Percentiles rank a stretch among this genome's conserved stretches.
Evolutionary conservation across 2,797 vertebrate genomes (phyloP).

Genomic region (Momotus momota): DNA sequence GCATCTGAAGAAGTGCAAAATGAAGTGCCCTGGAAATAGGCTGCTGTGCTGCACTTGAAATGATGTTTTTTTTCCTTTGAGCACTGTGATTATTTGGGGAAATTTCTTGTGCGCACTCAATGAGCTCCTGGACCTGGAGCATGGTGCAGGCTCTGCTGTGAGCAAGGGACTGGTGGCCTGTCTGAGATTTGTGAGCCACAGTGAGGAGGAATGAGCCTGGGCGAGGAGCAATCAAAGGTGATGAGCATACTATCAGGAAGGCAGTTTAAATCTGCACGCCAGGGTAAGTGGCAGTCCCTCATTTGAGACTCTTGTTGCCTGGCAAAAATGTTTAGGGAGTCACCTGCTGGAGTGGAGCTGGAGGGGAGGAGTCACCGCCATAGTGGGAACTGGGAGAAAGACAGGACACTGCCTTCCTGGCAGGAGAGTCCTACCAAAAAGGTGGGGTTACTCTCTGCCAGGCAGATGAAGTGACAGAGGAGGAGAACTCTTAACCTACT

Average conservation of each 20-base stretch:
- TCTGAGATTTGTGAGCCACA: rapidly evolving
- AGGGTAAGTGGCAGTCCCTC: not conserved
- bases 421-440: not conserved
- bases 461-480: not conserved
- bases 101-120: not conserved
- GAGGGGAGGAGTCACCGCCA: not conserved
- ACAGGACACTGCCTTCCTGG: not conserved
- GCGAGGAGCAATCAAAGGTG: not conserved
- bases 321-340: not conserved
- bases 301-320: not conserved
- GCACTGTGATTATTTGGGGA: not conserved
- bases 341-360: rapidly evolving
- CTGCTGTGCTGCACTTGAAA: not conserved
- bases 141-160: rapidly evolving
- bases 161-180: not conserved
- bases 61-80: not conserved
- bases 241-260: not conserved
- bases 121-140: not conserved
- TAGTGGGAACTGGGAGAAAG: not conserved
- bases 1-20: not conserved
- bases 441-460: not conserved
- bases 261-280: rapidly evolving
- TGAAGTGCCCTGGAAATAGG: not conserved
- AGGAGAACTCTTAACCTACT: not conserved
- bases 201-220: too few relatives aligned